Conservation (phyloP, 1,140 invertebrate species). For the Drosophila bocki region DNA sequence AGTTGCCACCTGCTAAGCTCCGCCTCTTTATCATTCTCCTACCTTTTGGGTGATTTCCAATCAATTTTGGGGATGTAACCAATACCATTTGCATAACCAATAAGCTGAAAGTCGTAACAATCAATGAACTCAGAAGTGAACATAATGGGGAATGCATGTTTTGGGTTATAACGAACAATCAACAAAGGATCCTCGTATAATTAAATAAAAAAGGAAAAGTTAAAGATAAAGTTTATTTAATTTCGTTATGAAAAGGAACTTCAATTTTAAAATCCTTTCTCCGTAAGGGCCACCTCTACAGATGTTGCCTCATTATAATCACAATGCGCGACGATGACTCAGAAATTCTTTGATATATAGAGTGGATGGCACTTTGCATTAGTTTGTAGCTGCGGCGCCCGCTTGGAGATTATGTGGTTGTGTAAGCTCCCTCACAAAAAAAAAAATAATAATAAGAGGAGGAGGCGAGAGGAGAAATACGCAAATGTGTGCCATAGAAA, state of each 20-base stretch:
- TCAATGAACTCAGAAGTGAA: background rate
- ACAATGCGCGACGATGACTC: conserved; percentile 32
- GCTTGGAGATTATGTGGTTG: conserved; percentile 65
- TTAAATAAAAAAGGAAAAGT: background rate
- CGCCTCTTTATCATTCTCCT: background rate
- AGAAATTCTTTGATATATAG: conserved; percentile 29
- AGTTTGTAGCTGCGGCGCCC: conserved; percentile 42
- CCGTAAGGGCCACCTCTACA: conserved; percentile 15
- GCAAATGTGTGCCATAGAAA: conserved; percentile 69
- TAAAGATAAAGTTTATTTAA: no score
- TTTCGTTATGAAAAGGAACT: background rate
- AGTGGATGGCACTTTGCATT: conserved; percentile 36
- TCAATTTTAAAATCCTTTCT: conserved; percentile 18
- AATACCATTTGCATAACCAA: conserved; percentile 56
- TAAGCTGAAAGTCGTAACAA: conserved; percentile 25
- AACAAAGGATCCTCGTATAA: background rate
- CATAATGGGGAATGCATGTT: conserved; percentile 1
- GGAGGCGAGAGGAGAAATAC: conserved; percentile 29
- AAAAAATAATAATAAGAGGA: conserved; percentile 12
- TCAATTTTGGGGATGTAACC: conserved; percentile 28
- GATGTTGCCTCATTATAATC: conserved; percentile 19
- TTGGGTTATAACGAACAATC: background rate
- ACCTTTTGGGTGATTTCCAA: conserved; percentile 18
- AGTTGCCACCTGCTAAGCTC: conserved; percentile 13
- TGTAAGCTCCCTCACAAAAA: conserved; percentile 34